These are phyloP conservation scores for Sinosuthora webbiana DNA, from an alignment of 2,113 vertebrate genomes.

Conservation along the genomic window DNA sequence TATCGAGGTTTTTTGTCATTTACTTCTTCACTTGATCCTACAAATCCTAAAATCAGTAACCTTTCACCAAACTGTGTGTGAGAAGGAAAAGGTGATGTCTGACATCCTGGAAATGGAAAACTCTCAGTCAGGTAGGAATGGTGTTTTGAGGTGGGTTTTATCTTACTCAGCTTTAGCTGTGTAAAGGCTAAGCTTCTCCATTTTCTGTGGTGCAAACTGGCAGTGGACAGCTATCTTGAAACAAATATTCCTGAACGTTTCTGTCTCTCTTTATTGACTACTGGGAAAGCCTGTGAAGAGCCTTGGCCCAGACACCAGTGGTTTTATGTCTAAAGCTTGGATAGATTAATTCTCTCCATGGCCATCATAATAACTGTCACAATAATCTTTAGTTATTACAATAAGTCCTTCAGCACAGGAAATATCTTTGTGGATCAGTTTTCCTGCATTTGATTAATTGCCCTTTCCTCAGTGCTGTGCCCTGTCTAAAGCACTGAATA, in stretches of 20 bases:
- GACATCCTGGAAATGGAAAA: neutral
- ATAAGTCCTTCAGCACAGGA: neutral
- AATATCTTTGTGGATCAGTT: neutral
- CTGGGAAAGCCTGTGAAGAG: neutral
- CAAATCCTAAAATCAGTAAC: neutral
- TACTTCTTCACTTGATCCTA: neutral
- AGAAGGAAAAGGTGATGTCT: neutral
- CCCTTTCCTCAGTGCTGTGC: neutral
- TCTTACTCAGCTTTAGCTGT: neutral
- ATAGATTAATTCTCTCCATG: neutral
- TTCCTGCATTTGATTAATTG: neutral
- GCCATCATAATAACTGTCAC: neutral
- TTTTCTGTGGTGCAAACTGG: neutral
- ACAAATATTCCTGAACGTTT: neutral
- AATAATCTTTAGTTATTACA: constrained; percentile 8
- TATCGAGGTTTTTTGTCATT: fast-evolving
- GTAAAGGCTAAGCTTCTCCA: neutral
- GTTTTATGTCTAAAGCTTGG: neutral
- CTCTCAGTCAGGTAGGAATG: neutral
- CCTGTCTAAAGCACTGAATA: neutral
- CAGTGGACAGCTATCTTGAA: neutral
- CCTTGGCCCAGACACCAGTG: neutral
- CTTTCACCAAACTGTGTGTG: neutral
- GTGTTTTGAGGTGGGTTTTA: neutral
- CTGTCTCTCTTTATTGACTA: neutral